Conservation (phyloP, 35 echinoderm and acorn worm species). For the Lytechinus pictus region DNA sequence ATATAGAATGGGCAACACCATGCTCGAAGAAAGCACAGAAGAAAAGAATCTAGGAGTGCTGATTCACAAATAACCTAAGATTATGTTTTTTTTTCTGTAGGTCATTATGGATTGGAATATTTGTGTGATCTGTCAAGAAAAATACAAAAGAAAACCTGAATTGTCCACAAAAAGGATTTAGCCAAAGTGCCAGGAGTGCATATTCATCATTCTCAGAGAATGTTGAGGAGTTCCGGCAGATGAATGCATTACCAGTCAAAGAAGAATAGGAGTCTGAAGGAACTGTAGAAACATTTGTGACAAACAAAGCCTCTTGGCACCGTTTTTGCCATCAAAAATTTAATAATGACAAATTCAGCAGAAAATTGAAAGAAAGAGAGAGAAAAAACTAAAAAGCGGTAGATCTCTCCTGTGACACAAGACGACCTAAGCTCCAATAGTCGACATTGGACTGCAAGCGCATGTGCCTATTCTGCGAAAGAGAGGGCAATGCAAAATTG, state of each 20-base stretch:
- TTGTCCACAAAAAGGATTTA: not conserved
- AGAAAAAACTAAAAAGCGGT: not conserved
- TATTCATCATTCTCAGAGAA: not conserved
- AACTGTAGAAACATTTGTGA: constrained; percentile 9
- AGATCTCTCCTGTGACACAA: not conserved
- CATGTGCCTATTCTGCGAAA: constrained; percentile 32
- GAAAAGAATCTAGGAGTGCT: no score
- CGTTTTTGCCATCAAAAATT: constrained; percentile 30
- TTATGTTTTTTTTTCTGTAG: not conserved
- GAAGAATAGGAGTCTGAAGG: not conserved
- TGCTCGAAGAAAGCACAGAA: no score
- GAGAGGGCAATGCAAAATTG: not conserved
- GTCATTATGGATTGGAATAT: constrained; percentile 25
- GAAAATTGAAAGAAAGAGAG: not conserved
- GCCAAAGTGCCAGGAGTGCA: not conserved
- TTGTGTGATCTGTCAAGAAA: constrained; percentile 16
- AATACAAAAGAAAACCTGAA: not conserved
- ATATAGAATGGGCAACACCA: no score
- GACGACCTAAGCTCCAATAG: not conserved
- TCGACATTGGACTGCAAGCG: not conserved
- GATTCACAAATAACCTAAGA: no score
- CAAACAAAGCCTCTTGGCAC: constrained; percentile 20
- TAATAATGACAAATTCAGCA: not conserved
- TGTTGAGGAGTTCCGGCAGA: not conserved
- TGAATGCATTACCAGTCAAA: not conserved